Base-by-base conservation (phyloP, 2,888 invertebrate genomes). In the Beris morrisii region DNA sequence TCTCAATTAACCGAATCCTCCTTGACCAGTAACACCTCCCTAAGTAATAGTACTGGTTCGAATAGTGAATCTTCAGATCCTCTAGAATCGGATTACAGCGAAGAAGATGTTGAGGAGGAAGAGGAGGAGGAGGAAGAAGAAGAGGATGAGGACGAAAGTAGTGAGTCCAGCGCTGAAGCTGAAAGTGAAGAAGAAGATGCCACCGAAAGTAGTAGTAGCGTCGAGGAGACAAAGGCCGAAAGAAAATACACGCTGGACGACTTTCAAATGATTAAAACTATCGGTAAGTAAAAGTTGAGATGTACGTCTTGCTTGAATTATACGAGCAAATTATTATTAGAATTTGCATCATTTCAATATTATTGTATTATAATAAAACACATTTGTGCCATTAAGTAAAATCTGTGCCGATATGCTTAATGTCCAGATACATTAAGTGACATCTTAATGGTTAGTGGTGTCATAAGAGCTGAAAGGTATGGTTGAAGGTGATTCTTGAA, bases 191-290 rank as follows among this genome's bases (percentile, higher is more conserved):
- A 65, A 13, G 57, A 58, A 7, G 22, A 55, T 54, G 22, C 46
- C 13, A 28, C 22, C 13, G 64, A 48, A 13, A 57, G 38, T 38
- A 57, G 57, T 52, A 52, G 44, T 13, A 58, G 32, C 6, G 43
- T 11, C 4, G 44, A 32, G 2, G 56, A 77, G 75, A 54, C 74
- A 74, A 69, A 80, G 77, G 72, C 75, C 75, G 69, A 74, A 75
- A 32, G 87, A 72, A 86, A 87, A 74, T 88, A 87, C 75, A 85
- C 87, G 75, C 81, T 93, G 73, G 92, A 92, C 71, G 92, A 93
- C 78, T 87, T 92, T 75, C 91, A 92, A 79, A 91, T 92, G 74
- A 86, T 93, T 73, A 93, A 92, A 83, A 93, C 93, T 68, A 92
- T 93, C 70, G 93, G 93, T 93, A 78, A 89, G 91, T 84, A 75